A percentile compares a stretch with the other conserved stretches of the same genome.
phyloP scores from a whole-genome alignment of 92 coral and sea anemone species.

The Palythoa heliodiscus region DNA sequence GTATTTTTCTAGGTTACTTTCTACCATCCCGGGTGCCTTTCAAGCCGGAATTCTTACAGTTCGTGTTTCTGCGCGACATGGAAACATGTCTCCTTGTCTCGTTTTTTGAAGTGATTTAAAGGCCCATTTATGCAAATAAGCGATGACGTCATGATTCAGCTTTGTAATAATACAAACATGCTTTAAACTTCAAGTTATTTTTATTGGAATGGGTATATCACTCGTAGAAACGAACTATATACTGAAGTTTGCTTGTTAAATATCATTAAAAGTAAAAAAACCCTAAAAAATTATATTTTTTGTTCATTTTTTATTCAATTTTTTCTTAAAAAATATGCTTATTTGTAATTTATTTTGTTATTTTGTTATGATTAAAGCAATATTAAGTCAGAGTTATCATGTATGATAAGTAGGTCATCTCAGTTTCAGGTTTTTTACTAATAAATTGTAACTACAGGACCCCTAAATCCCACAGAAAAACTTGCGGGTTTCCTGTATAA shows the following conservation, averaged over 20 bases:
- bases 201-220: not conserved
- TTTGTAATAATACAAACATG: not conserved
- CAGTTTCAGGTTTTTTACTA: not conserved
- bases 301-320: not conserved
- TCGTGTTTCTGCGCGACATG: too few relatives aligned
- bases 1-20: too few relatives aligned
- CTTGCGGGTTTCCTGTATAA: too few relatives aligned
- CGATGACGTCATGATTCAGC: not conserved
- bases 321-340: not conserved
- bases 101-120: too few relatives aligned
- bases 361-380: not conserved
- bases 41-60: too few relatives aligned
- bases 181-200: too few relatives aligned
- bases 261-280: not conserved
- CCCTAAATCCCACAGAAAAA: too few relatives aligned
- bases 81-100: too few relatives aligned
- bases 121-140: not conserved
- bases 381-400: not conserved
- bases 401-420: not conserved
- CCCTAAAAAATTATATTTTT: not conserved
- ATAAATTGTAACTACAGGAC: not conserved
- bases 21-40: too few relatives aligned
- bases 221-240: not conserved
- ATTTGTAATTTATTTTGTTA: not conserved
- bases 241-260: not conserved